Evolutionary conservation across 2,888 invertebrate species (phyloP).

Genomic region (Dasypolia templi): DNA sequence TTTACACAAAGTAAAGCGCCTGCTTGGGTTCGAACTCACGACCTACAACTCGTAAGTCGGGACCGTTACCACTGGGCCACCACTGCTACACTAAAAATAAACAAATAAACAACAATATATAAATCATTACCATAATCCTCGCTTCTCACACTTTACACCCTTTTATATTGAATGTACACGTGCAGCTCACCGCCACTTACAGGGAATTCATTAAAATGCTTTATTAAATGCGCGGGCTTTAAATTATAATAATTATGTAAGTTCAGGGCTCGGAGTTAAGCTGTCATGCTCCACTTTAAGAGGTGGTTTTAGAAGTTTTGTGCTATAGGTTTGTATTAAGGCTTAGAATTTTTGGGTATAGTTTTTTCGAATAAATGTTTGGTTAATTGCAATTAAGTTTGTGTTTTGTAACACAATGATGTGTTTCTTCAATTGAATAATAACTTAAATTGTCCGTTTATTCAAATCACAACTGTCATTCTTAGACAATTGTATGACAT

Average conservation of each 20-base stretch:
- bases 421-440: no score
- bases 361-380: no score
- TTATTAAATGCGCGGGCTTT: conserved; percentile 75
- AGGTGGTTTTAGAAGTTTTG: conserved; percentile 25
- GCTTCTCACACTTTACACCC: background rate
- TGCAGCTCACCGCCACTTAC: conserved; percentile 72
- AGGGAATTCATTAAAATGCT: conserved; percentile 78
- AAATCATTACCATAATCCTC: conserved; percentile 43
- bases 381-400: no score
- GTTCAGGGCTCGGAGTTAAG: conserved; percentile 56
- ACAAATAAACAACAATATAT: conserved; percentile 32
- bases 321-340: background rate
- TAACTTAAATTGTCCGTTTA: background rate
- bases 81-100: background rate
- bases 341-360: background rate
- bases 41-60: no score
- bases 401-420: no score
- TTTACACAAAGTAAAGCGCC: no score
- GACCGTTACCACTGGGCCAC: no score
- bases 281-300: conserved; percentile 33
- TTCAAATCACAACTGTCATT: background rate
- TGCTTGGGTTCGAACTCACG: no score
- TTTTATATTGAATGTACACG: conserved; percentile 33
- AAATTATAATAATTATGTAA: conserved; percentile 65
- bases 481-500: background rate